Conservation (phyloP, 2,888 invertebrate genomes). For the Charanyca ferruginea region DNA sequence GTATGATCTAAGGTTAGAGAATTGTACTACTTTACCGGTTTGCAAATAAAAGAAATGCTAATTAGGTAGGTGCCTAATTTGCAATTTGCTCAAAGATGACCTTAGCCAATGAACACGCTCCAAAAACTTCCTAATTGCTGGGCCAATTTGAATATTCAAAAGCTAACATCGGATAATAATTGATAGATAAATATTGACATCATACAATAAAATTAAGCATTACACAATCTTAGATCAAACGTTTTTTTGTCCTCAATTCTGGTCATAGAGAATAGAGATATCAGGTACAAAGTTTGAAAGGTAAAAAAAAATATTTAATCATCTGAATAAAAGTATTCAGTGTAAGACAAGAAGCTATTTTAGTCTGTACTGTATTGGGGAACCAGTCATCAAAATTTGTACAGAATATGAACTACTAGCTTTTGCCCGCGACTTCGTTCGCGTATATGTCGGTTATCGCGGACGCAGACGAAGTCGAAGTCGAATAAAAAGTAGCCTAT, state of each 20-base stretch:
- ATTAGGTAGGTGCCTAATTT: not conserved
- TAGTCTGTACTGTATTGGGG: no score
- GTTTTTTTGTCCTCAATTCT: conserved; percentile 32
- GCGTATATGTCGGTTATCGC: no score
- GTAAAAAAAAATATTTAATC: conserved; percentile 18
- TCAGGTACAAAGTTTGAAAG: conserved; percentile 17
- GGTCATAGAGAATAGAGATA: conserved; percentile 10
- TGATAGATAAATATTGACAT: conserved; percentile 51
- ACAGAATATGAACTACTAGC: no score
- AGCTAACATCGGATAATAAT: conserved; percentile 19
- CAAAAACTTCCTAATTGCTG: conserved; percentile 30
- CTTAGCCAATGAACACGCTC: conserved; percentile 20
- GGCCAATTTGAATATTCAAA: conserved; percentile 22
- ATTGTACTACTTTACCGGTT: no score
- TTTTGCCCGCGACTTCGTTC: no score
- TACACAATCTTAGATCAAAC: conserved; percentile 35
- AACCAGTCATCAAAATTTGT: no score
- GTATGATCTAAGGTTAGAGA: no score
- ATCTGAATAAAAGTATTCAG: not conserved
- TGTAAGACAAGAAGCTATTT: no score
- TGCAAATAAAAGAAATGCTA: not conserved
- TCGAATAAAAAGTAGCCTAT: no score
- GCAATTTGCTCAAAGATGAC: conserved; percentile 1
- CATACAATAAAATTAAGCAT: conserved; percentile 44
- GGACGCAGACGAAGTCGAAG: no score